Base-by-base conservation (phyloP, 2,113 vertebrate species). In the Oreotrochilus melanogaster region DNA sequence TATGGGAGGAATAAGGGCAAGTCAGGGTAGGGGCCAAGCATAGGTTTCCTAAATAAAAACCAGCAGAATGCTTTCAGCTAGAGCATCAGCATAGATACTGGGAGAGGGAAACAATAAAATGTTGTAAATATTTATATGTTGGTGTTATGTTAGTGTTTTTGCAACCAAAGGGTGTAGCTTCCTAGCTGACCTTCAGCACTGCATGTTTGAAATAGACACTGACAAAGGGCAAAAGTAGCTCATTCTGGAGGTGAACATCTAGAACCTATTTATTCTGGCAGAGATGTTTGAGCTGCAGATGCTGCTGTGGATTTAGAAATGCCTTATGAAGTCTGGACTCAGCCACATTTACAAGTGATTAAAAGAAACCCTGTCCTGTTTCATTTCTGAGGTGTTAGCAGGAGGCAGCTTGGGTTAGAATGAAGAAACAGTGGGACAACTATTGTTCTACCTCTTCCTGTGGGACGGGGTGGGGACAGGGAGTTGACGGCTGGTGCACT, bases 361-460 rank as follows among this genome's bases (percentile, higher is more conserved):
- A 72, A 92, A 47, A 31, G 3, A 42, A 37, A 11, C 1, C 14
- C 27, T 9, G 0, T 54, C 19, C 25, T 13, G 2, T 62, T 72
- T 75, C 42, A 65, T 27, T 50, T 88, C 61, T 65, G 75, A 96
- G 91, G 89, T 87, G 70, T 84, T 78, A 70, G 78, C 45, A 25
- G 84, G 31, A 18, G 71, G 64, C 1, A 0, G 75, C 82, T 88
- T 80, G 75, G 88, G 86, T 72, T 76, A 70, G 47, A 78, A 37
- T 37, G 90, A 84, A 69, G 80, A 75, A 85, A 45, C 71, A 65
- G 78, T 57, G 85, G 85, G 81, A 88, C 6, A 1, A 88, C 93
- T 57, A 91, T 95, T 97, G 94, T 95, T 97, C 89, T 76, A 10
- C 61, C 50, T 33, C 58, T 95, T 96, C 96, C 96, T 96, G 94